Percentiles rank a stretch among this genome's conserved stretches.
These are phyloP conservation scores for Typhlichthys subterraneus DNA, from an alignment of 2,797 vertebrate species.

Conservation along the genomic window DNA sequence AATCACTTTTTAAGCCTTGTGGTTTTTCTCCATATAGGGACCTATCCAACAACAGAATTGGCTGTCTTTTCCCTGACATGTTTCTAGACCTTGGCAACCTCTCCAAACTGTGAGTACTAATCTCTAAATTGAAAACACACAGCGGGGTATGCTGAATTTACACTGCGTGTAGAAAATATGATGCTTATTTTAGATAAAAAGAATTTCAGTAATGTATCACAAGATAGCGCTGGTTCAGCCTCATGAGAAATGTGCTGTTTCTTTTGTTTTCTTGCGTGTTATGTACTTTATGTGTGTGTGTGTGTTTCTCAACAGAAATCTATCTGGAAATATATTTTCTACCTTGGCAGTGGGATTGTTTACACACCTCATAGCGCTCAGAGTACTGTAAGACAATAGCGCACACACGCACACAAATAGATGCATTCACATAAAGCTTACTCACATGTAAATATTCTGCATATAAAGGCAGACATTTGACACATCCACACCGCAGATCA, in stretches of 20 bases:
- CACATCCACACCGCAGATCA: neutral
- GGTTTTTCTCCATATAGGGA: conserved; percentile 77
- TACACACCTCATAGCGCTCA: conserved; percentile 81
- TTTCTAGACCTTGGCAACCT: conserved; percentile 86
- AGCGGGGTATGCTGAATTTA: conserved; percentile 17
- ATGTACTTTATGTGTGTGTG: neutral
- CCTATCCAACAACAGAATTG: conserved; percentile 92
- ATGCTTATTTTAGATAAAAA: conserved; percentile 19
- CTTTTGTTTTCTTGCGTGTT: conserved; percentile 3
- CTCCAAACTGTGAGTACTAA: conserved; percentile 87
- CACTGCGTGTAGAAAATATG: conserved; percentile 4
- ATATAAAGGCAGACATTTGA: neutral
- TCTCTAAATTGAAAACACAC: conserved; percentile 47
- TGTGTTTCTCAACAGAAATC: conserved; percentile 75
- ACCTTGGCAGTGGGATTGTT: conserved; percentile 85
- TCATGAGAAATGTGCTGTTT: conserved; percentile 18
- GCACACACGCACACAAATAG: neutral
- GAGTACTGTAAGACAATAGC: conserved; percentile 83
- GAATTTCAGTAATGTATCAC: conserved; percentile 3
- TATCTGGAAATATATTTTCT: conserved; percentile 93
- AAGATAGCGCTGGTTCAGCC: conserved; percentile 3
- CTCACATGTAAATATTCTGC: neutral
- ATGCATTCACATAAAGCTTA: neutral
- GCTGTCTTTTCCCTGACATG: conserved; percentile 87
- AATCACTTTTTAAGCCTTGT: conserved; percentile 23